Percentiles rank a stretch among this genome's conserved stretches.
Evolutionary conservation across 92 coral and sea anemone genomes (phyloP).

Genomic region (Nematostella vectensis): DNA sequence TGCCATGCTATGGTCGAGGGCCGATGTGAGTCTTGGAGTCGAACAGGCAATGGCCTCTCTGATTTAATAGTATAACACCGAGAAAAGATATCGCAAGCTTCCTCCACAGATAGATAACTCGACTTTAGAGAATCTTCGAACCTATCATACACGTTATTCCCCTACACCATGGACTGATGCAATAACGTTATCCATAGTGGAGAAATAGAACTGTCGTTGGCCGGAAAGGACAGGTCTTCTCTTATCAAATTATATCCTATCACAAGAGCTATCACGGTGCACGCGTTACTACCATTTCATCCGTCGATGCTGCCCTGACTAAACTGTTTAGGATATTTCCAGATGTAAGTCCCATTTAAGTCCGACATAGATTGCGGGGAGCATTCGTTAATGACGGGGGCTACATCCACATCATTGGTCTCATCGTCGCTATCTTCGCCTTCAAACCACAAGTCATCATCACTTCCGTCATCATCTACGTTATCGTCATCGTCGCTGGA

Average conservation of each 20-base stretch:
- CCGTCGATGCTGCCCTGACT: not conserved
- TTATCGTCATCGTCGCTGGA: not conserved
- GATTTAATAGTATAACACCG: not conserved
- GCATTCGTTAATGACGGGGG: not conserved
- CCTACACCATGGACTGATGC: not conserved
- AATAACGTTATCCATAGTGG: not conserved
- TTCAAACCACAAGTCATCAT: no score
- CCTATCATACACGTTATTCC: not conserved
- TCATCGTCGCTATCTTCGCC: no score
- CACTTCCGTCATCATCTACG: not conserved
- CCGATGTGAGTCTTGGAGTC: not conserved
- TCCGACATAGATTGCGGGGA: not conserved
- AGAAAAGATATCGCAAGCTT: not conserved
- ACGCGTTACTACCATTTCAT: not conserved
- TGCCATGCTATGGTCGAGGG: not conserved
- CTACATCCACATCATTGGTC: no score
- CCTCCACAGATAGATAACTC: not conserved
- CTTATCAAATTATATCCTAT: not conserved
- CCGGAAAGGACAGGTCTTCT: not conserved
- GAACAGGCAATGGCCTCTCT: not conserved
- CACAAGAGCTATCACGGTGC: not conserved
- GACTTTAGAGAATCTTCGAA: not conserved
- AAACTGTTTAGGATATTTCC: not conserved
- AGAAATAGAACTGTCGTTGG: not conserved
- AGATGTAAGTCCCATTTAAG: not conserved